Evolutionary conservation across 2,797 vertebrate genomes (phyloP).

Genomic region (Myoxocephalus aenaeus): DNA sequence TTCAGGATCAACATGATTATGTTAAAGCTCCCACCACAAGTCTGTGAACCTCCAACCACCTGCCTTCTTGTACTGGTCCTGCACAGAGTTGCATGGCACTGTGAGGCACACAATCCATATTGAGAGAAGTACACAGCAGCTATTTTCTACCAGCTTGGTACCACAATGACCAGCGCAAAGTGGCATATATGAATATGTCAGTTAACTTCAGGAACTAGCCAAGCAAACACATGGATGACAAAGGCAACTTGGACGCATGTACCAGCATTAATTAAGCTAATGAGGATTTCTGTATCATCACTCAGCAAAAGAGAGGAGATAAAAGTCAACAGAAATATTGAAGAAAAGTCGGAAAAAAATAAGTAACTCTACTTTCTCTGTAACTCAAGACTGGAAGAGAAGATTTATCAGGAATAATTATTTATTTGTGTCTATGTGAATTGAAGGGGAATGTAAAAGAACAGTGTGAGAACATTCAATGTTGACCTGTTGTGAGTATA

Average conservation of each 20-base stretch:
- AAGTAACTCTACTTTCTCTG: neutral
- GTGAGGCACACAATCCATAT: constrained; percentile 1
- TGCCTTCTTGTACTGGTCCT: constrained; percentile 4
- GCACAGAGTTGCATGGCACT: neutral
- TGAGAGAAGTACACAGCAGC: neutral
- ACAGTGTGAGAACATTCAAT: constrained; percentile 5
- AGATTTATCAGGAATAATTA: neutral
- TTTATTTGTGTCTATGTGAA: neutral
- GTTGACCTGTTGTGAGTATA: constrained; percentile 18
- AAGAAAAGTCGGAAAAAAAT: constrained; percentile 6
- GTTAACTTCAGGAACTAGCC: constrained; percentile 1
- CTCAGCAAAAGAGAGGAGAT: neutral
- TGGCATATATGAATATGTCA: neutral
- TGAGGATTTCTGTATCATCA: neutral
- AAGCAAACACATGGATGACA: neutral
- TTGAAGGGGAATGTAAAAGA: neutral
- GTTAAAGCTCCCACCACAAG: constrained; percentile 1
- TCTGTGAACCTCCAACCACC: neutral
- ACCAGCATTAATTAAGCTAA: neutral
- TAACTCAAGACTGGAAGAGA: constrained; percentile 4
- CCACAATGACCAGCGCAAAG: constrained; percentile 14
- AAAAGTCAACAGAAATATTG: neutral
- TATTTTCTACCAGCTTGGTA: neutral
- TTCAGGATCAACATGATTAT: neutral
- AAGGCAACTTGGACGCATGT: neutral